Evolutionary conservation across 2,797 vertebrate genomes (phyloP), one percentile per base, ranked within the genome.

Genomic region (Enteromius fasciolatus): DNA sequence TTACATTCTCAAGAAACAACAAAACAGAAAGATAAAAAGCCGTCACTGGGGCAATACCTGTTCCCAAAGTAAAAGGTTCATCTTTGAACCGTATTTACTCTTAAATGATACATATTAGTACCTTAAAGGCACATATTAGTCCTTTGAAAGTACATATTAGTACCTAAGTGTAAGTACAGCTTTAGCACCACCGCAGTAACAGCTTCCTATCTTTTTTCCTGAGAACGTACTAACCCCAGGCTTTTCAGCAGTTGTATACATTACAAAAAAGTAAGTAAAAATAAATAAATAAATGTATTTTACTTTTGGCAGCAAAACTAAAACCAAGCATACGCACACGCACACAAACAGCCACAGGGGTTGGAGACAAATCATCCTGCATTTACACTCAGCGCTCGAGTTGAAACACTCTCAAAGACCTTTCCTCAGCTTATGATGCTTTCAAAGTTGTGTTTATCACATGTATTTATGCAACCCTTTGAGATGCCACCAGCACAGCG

Each of bases 401-500:
- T 36, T 80, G 5, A 80, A 76, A 48, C 33, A 75, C 23, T 73
- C 59, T 57, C 64, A 48, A 23, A 72, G 63, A 76, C 69, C 46
- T 77, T 78, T 36, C 28, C 33, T 69, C 52, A 75, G 48, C 59
- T 78, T 50, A 28, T 39, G 25, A 57, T 66, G 72, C 78, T 74
- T 20, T 68, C 61, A 57, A 36, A 72, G 68, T 78, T 46, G 17
- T 61, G 54, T 76, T 76, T 83, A 17, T 44, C 14, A 18, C 7
- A 70, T 61, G 54, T 72, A 76, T 81, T 87, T 66, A 87, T 83
- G 36, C n/a, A 66, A 64, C 59, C 61, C 28, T 85, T 78, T 82
- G n/a, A 61, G 79, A 61, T 28, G 80, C 76, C 76, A 70, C 86
- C 57, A 83, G 54, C 52, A 48, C 54, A 80, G 54, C 5, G n/a